phyloP scores from a whole-genome alignment of 2,797 vertebrate species.

The Poecilia picta region DNA sequence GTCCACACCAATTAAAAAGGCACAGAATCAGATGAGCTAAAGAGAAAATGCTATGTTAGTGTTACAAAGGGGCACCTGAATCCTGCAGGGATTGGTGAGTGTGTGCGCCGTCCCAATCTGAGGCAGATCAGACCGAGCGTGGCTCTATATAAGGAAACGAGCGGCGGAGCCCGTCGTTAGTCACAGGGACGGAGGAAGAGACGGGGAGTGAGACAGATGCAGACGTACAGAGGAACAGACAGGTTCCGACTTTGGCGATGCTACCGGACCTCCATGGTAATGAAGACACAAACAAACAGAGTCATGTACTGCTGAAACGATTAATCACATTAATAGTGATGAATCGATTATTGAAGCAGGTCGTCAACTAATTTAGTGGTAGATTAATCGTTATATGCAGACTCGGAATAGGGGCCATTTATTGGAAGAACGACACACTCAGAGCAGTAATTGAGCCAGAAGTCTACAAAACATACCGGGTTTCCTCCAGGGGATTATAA shows the following conservation, averaged over 20 bases:
- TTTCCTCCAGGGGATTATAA: too few species aligned
- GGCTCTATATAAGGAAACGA: conserved; percentile 83
- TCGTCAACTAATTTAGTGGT: too few species aligned
- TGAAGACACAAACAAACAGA: not conserved
- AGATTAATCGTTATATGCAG: too few species aligned
- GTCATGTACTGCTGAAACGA: not conserved
- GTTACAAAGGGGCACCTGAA: conserved; percentile 31
- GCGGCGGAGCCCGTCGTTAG: conserved; percentile 75
- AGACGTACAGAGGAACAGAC: conserved; percentile 32
- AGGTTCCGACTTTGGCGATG: conserved; percentile 19
- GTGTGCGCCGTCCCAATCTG: conserved; percentile 43
- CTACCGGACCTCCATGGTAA: conserved; percentile 30
- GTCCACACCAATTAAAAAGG: not conserved
- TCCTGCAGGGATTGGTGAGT: conserved; percentile 28
- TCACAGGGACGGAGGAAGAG: conserved; percentile 70
- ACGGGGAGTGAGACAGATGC: conserved; percentile 56
- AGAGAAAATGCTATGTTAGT: conserved; percentile 8
- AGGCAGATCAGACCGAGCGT: conserved; percentile 63
- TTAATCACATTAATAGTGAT: too few species aligned
- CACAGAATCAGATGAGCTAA: conserved; percentile 9
- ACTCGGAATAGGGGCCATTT: too few species aligned
- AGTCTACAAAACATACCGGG: too few species aligned
- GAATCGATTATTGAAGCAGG: too few species aligned
- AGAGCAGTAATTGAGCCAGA: too few species aligned
- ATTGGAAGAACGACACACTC: too few species aligned